A percentile compares a stretch with the other conserved stretches of the same genome.
phyloP scores from a whole-genome alignment of 2,797 vertebrate species.

The Aythya fuligula region DNA sequence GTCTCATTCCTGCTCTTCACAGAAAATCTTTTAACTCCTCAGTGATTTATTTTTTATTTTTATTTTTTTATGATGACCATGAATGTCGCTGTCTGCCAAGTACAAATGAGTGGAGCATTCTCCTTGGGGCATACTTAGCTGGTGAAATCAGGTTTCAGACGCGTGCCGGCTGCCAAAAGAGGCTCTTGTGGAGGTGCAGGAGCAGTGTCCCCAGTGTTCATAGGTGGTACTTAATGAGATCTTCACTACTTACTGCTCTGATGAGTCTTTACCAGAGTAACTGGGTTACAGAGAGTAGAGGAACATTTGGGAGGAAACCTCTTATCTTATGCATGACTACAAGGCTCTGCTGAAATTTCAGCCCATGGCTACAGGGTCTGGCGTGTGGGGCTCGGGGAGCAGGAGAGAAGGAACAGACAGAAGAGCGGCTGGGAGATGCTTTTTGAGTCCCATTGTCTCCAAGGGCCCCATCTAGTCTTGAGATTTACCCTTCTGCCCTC shows the following conservation, averaged over 20 bases:
- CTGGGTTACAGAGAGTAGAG: background rate
- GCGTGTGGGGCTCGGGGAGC: background rate
- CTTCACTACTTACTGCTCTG: background rate
- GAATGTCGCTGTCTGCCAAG: background rate
- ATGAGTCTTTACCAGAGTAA: background rate
- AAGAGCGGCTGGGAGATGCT: background rate
- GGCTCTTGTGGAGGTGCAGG: background rate
- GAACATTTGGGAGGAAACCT: background rate
- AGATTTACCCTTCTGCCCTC: background rate
- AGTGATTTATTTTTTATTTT: background rate
- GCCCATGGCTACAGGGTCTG: background rate
- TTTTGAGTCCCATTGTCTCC: background rate
- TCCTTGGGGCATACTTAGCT: background rate
- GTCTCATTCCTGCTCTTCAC: background rate
- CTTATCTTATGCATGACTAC: too few relatives aligned
- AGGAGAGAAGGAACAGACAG: background rate
- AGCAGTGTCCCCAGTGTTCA: background rate
- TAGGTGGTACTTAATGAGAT: background rate
- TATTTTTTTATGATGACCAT: background rate
- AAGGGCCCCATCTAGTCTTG: rapidly evolving
- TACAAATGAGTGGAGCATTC: background rate
- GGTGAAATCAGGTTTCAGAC: background rate
- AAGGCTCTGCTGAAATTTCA: background rate
- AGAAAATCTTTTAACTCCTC: background rate
- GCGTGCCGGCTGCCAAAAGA: background rate